Conservation (phyloP, 2,797 vertebrate genomes). For the Diglossa cyanea region DNA sequence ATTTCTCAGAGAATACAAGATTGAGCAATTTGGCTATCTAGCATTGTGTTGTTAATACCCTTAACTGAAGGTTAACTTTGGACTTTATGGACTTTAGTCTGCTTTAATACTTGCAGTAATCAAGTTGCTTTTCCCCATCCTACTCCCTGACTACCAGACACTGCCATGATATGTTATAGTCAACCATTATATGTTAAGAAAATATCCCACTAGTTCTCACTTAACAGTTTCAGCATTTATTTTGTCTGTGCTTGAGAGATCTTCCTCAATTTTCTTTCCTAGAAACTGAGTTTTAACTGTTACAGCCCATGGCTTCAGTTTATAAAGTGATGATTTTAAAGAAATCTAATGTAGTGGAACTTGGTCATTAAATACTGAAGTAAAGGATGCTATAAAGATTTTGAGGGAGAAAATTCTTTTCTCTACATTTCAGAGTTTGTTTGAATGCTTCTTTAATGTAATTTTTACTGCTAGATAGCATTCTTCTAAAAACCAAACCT, state of each 20-base stretch:
- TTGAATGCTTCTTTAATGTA: background rate
- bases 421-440: background rate
- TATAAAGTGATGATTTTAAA: background rate
- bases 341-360: background rate
- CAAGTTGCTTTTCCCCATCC: background rate
- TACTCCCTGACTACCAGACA: background rate
- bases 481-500: background rate
- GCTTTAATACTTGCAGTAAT: background rate
- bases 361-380: background rate
- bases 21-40: background rate
- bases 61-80: background rate
- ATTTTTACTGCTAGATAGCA: background rate
- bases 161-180: background rate
- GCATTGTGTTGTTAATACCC: background rate
- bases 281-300: background rate
- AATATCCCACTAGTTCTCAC: background rate
- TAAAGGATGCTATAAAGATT: background rate
- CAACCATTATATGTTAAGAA: background rate
- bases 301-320: background rate
- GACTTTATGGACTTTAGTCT: background rate
- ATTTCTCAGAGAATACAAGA: background rate
- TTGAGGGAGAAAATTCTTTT: background rate
- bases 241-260: background rate
- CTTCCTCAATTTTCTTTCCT: background rate
- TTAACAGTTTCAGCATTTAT: background rate